These are phyloP conservation scores for Amphipoea lucens DNA, from an alignment of 2,888 invertebrate genomes.

Conservation along the genomic window DNA sequence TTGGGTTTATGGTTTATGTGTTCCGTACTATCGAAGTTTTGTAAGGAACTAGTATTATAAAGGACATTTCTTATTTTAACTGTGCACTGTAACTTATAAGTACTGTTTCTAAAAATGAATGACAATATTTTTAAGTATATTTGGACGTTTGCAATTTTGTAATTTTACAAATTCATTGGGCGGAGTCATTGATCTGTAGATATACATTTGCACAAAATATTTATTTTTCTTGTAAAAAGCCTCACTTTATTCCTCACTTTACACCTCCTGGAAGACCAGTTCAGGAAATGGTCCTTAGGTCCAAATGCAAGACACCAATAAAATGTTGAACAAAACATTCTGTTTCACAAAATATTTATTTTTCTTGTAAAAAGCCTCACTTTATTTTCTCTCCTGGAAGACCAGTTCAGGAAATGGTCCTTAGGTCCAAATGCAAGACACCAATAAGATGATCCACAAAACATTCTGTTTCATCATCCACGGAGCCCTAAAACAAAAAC, in stretches of 20 bases:
- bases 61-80: too few species aligned
- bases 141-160: background rate
- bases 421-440: background rate
- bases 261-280: too few species aligned
- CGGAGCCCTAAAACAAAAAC: conserved; percentile 48
- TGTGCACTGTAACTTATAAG: background rate
- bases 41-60: background rate
- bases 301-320: background rate
- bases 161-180: background rate
- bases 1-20: background rate
- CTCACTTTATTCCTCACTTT: too few species aligned
- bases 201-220: too few species aligned
- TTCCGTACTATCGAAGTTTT: background rate
- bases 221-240: background rate
- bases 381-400: background rate
- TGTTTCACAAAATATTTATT: too few species aligned
- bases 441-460: background rate
- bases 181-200: background rate
- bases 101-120: background rate
- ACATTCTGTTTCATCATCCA: background rate
- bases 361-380: background rate
- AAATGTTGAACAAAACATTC: background rate
- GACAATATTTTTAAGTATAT: background rate
- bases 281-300: background rate
- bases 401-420: background rate